phyloP scores from a whole-genome alignment of 2,797 vertebrate genomes.

The Petrocephalus sullivani region DNA sequence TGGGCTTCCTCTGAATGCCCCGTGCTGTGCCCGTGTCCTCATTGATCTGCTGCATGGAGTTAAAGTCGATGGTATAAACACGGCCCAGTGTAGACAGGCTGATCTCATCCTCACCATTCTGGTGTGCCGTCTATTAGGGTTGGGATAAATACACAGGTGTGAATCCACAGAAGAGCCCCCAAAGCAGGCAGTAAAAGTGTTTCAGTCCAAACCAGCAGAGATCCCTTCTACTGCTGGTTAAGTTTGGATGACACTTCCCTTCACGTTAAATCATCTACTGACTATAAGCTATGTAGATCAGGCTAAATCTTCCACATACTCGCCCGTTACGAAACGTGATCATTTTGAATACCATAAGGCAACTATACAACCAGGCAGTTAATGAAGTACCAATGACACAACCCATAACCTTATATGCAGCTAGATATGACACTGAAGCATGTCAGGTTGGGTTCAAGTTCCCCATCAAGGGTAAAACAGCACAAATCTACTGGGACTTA shows the following conservation, averaged over 20 bases:
- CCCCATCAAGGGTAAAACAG: neutral
- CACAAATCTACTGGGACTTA: neutral
- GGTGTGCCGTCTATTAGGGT: slow-evolving; percentile 85
- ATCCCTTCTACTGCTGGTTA: neutral
- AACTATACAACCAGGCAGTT: neutral
- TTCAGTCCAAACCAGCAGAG: neutral
- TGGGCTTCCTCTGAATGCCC: slow-evolving; percentile 99
- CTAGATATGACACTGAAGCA: neutral
- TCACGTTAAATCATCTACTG: neutral
- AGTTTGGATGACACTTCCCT: neutral
- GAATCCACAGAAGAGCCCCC: neutral
- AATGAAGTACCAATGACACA: neutral
- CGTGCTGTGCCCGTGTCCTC: slow-evolving; percentile 99
- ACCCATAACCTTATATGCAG: neutral
- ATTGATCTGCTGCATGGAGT: slow-evolving; percentile 99
- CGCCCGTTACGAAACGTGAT: neutral
- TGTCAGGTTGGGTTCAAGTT: neutral
- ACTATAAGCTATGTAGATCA: neutral
- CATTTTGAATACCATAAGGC: neutral
- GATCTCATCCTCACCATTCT: slow-evolving; percentile 99
- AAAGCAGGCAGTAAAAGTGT: neutral
- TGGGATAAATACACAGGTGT: slow-evolving; percentile 53
- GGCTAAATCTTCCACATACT: neutral
- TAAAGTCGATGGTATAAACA: slow-evolving; percentile 99
- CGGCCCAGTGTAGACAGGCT: slow-evolving; percentile 96